A percentile compares a stretch with the other conserved stretches of the same genome.
Conservation (phyloP, 2,888 invertebrate species). For the Pocota personata region DNA sequence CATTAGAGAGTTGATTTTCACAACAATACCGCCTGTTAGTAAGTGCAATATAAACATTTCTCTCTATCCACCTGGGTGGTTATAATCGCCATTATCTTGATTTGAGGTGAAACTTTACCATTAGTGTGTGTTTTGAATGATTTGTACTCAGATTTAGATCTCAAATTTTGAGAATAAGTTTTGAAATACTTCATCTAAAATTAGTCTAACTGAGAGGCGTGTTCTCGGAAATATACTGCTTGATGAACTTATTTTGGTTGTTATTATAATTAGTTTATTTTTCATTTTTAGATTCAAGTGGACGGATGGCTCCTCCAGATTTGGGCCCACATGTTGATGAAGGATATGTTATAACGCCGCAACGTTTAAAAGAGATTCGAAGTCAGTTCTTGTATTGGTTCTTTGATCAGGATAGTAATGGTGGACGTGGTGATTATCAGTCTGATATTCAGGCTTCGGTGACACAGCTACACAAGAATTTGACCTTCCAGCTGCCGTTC, state of each 20-base stretch:
- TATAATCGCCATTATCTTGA: slow-evolving; percentile 21
- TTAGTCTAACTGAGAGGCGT: neutral
- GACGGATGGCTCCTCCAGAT: slow-evolving; percentile 83
- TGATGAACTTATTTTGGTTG: neutral
- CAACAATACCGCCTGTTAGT: neutral
- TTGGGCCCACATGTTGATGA: slow-evolving; percentile 84
- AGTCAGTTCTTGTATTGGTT: slow-evolving; percentile 93
- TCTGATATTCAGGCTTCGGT: slow-evolving; percentile 92
- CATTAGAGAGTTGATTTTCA: slow-evolving; percentile 9
- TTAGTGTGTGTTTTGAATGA: slow-evolving; percentile 18
- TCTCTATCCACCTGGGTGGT: neutral
- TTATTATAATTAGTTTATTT: neutral
- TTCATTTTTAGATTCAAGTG: slow-evolving; percentile 79
- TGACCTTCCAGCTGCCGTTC: slow-evolving; percentile 96
- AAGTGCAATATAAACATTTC: slow-evolving; percentile 28
- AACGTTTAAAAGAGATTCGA: slow-evolving; percentile 88
- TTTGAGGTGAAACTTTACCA: neutral
- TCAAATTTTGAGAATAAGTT: slow-evolving; percentile 1
- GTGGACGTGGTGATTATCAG: slow-evolving; percentile 92
- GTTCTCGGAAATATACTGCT: neutral
- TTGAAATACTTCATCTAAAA: neutral
- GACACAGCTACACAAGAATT: slow-evolving; percentile 93
- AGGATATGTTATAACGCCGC: slow-evolving; percentile 87
- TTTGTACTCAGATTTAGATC: slow-evolving; percentile 23
- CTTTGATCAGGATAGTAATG: slow-evolving; percentile 87